Percentiles rank a stretch among this genome's conserved stretches.
phyloP scores from a whole-genome alignment of 2,888 invertebrate genomes.

The Ectobius pallidus region DNA sequence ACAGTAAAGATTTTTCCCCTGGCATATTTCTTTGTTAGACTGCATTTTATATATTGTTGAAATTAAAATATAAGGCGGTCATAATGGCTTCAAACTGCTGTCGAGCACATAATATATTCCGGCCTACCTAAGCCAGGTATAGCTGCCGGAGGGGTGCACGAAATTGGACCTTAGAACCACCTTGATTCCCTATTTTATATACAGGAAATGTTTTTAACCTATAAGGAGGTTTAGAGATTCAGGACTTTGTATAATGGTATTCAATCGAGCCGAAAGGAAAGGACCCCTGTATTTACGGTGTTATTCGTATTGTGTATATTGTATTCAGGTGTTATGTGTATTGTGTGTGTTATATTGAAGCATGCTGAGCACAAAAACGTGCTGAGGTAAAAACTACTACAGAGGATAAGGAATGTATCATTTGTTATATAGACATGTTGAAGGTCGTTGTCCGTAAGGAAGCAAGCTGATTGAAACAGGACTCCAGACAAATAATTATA shows the following conservation, averaged over 20 bases:
- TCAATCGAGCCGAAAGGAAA: neutral
- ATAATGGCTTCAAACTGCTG: slow-evolving; percentile 1
- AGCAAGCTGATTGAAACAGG: neutral
- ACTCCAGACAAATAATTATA: slow-evolving; percentile 10
- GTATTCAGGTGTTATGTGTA: neutral
- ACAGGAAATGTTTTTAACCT: neutral
- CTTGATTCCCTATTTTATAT: slow-evolving; percentile 16
- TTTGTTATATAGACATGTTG: neutral
- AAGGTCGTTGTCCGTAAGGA: slow-evolving; percentile 12
- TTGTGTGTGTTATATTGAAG: too few relatives aligned
- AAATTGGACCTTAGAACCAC: slow-evolving; percentile 12
- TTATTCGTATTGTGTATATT: slow-evolving; percentile 1
- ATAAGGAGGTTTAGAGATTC: neutral
- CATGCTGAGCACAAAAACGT: too few relatives aligned
- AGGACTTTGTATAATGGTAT: neutral
- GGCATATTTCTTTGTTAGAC: slow-evolving; percentile 4
- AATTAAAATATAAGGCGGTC: slow-evolving; percentile 11
- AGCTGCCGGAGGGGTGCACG: neutral
- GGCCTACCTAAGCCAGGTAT: neutral
- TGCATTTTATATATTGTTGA: slow-evolving; percentile 1
- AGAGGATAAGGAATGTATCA: slow-evolving; percentile 9
- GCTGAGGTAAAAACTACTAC: neutral
- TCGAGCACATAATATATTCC: neutral
- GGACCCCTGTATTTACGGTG: neutral
- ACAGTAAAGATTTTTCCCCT: neutral